phyloP scores from a whole-genome alignment of 2,113 vertebrate genomes.

The Vulpes ferrilata region DNA sequence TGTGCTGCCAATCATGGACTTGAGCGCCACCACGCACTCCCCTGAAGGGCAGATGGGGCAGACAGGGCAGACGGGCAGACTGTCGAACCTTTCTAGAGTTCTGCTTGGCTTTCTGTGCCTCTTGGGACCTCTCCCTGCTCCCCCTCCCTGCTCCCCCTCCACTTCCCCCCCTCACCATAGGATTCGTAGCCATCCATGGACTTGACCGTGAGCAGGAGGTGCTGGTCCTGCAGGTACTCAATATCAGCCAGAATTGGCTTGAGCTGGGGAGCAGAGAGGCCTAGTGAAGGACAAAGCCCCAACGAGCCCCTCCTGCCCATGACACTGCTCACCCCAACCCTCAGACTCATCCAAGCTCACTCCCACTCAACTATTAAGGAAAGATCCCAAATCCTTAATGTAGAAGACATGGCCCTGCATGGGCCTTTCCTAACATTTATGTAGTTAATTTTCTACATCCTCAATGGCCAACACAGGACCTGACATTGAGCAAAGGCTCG shows the following conservation, averaged over 20 bases:
- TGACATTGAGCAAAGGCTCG: constrained; percentile 48
- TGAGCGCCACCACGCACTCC: constrained; percentile 97
- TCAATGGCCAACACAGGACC: neutral
- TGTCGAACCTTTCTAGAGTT: neutral
- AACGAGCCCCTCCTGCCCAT: no score
- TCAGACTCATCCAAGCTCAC: neutral
- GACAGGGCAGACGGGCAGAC: neutral
- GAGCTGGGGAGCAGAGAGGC: constrained; percentile 83
- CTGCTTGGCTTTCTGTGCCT: neutral
- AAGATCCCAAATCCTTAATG: neutral
- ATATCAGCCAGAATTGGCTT: constrained; percentile 98
- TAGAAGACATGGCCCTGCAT: neutral
- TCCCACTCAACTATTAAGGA: neutral
- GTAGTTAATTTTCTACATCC: constrained; percentile 10
- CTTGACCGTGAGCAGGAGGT: constrained; percentile 96
- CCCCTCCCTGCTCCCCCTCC: no score
- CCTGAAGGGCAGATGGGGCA: constrained; percentile 84
- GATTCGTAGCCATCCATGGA: constrained; percentile 97
- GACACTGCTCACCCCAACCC: neutral
- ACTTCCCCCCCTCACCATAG: constrained; percentile 88
- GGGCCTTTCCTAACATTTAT: neutral
- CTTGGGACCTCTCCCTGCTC: fast-evolving
- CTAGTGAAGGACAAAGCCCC: neutral
- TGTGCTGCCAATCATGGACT: constrained; percentile 99
- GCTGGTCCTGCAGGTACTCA: constrained; percentile 98